Conservation (phyloP, 1,140 invertebrate species). For the Pygmarrhopalites habei region DNA sequence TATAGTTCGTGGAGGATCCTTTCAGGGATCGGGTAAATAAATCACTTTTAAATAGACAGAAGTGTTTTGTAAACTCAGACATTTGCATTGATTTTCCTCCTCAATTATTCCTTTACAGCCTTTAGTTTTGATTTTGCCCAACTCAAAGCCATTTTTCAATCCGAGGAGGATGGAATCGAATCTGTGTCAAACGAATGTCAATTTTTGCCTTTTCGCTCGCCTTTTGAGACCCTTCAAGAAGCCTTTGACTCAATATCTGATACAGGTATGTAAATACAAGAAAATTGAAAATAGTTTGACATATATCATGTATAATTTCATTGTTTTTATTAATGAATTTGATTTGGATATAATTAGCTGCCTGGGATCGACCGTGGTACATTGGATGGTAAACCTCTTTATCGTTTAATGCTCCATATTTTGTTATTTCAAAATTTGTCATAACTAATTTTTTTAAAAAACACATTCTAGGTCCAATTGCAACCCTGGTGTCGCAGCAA, state of each 20-base stretch:
- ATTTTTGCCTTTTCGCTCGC: constrained; percentile 51
- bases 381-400: constrained; percentile 49
- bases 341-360: no score
- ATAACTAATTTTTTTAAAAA: constrained; percentile 9
- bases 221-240: constrained; percentile 46
- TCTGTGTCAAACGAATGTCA: constrained; percentile 47
- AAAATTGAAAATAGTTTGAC: no score
- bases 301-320: no score
- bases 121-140: constrained; percentile 45
- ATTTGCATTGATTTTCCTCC: no score
- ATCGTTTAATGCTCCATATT: background rate
- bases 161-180: constrained; percentile 35
- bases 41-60: no score
- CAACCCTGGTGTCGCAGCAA: constrained; percentile 45
- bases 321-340: no score
- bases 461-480: constrained; percentile 50
- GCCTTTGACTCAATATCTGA: constrained; percentile 43
- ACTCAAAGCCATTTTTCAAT: constrained; percentile 47
- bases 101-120: no score
- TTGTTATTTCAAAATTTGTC: constrained; percentile 2
- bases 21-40: constrained; percentile 42
- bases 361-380: constrained; percentile 47
- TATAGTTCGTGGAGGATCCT: constrained; percentile 65
- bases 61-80: no score
- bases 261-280: no score